Evolutionary conservation across 2,113 vertebrate species (phyloP), one percentile per base, ranked within the genome.

Genomic region (Phylloscopus trochiloides): DNA sequence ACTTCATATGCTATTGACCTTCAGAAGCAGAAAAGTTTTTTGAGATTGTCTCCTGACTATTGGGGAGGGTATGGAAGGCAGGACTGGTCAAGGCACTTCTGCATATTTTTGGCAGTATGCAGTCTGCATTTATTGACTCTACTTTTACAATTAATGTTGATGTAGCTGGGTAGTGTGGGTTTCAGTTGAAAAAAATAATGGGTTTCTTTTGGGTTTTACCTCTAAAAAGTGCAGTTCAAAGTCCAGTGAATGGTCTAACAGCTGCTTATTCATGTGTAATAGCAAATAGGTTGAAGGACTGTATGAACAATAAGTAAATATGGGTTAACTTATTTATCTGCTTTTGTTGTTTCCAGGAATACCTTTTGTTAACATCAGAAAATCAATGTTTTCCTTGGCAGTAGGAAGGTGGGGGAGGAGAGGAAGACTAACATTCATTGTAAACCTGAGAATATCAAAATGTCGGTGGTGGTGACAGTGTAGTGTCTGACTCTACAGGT

Each of bases 151-250:
- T 51, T 81, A 48, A 47, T 79, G 42, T 72, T 62, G 12, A 26
- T 32, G 10, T 88, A 48, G 10, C 32, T 73, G 10, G 14, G 7
- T 67, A 66, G 8, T 11, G 5, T 62, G 42, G 21, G 7, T 57
- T 85, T 80, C 90, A 96, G 52, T 26, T 97, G 43, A 75, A 70
- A 93, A 97, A 73, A 92, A 82, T 45, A 91, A 85, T 68, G 66
- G n/a, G 10, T 92, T 89, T 65, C 40, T 76, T 82, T 34, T 16
- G 25, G 36, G 3, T 31, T 42, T 74, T 84, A 78, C 81, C 11
- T 77, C 4, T 51, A 55, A 29, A 74, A 90, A 92, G 38, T 71
- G 20, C 65, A 38, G 48, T 77, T 85, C 82, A 28, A 58, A 72
- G 65, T 89, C 34, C 28, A 42, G 57, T 86, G 76, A 86, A 43